These are phyloP conservation scores for Beris chalybata DNA, from an alignment of 2,888 invertebrate species.

Conservation along the genomic window DNA sequence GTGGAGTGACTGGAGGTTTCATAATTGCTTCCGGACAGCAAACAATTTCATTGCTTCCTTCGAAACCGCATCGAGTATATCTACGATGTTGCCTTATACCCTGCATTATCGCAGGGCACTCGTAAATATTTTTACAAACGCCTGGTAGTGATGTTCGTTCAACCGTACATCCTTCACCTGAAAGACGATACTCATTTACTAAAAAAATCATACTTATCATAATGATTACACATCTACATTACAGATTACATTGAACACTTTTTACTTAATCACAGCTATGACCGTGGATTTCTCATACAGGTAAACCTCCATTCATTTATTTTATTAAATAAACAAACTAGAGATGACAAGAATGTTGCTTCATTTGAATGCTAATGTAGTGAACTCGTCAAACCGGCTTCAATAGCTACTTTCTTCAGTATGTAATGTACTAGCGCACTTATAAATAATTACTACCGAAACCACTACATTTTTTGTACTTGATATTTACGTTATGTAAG, in stretches of 20 bases:
- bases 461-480: too few relatives aligned
- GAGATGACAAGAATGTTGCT: too few relatives aligned
- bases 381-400: too few relatives aligned
- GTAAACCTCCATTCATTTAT: too few relatives aligned
- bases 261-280: too few relatives aligned
- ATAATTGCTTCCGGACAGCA: conserved; percentile 41
- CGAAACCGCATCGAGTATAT: conserved; percentile 42
- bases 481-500: too few relatives aligned
- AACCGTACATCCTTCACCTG: conserved; percentile 7
- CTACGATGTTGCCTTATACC: conserved; percentile 6
- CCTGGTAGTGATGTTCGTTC: conserved; percentile 2
- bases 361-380: too few relatives aligned
- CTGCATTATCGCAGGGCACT: conserved; percentile 33
- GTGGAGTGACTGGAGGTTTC: not conserved
- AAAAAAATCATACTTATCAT: not conserved
- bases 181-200: not conserved
- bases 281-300: too few relatives aligned
- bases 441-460: not conserved
- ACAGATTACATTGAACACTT: too few relatives aligned
- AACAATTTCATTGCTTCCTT: conserved; percentile 41
- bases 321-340: too few relatives aligned
- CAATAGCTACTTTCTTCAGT: too few relatives aligned
- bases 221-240: not conserved
- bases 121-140: conserved; percentile 25
- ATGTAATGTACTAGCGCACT: too few relatives aligned